Evolutionary conservation across 1,140 invertebrate species (phyloP).

Genomic region (Formica exsecta): DNA sequence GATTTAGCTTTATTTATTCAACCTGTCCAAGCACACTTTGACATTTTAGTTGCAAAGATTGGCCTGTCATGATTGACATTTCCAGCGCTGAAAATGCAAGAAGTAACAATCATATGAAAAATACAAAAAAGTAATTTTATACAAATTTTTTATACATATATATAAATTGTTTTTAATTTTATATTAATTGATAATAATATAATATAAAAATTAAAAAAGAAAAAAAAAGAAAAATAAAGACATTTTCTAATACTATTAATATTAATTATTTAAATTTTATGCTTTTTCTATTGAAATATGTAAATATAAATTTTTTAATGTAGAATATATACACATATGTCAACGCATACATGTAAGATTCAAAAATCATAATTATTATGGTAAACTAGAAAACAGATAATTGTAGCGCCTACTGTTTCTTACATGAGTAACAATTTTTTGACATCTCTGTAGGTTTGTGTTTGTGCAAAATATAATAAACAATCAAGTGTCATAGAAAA

Average conservation of each 20-base stretch:
- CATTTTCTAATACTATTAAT: not conserved
- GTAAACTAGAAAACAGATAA: not conserved
- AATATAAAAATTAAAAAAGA: too few relatives aligned
- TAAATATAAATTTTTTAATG: not conserved
- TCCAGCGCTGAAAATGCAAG: not conserved
- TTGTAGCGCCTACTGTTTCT: not conserved
- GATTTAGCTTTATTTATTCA: constrained; percentile 11
- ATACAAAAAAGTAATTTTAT: not conserved
- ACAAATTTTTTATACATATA: not conserved
- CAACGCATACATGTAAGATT: not conserved
- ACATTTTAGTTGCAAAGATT: not conserved
- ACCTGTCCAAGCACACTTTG: not conserved
- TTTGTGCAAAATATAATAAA: not conserved
- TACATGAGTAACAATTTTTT: constrained; percentile 9
- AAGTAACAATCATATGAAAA: not conserved
- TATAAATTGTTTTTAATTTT: not conserved
- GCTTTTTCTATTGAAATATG: not conserved
- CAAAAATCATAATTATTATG: not conserved
- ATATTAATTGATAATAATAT: not conserved
- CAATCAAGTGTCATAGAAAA: constrained; percentile 49
- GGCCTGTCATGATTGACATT: not conserved
- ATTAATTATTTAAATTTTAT: not conserved
- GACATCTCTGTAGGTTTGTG: constrained; percentile 3
- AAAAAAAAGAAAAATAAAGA: not conserved
- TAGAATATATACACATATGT: not conserved